Base-by-base conservation (phyloP, 2,888 invertebrate genomes). In the Conchocele bisecta region DNA sequence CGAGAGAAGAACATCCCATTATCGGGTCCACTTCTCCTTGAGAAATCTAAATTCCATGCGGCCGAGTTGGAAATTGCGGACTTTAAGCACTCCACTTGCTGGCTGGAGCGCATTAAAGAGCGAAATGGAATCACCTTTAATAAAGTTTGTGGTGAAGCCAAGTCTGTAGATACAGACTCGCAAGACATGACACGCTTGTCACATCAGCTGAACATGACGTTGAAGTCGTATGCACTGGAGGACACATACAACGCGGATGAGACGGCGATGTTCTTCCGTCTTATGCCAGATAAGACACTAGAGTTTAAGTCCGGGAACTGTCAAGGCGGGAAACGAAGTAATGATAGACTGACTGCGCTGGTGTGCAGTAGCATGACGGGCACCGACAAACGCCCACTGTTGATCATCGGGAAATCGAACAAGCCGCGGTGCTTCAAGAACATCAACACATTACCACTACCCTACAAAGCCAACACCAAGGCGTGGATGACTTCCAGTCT, bases 401-500 rank as follows among this genome's bases (percentile, higher is more conserved):
- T 83, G 1, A 77, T 79, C 11, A 79, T 83, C 33, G 79, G 78
- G 0, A 79, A 79, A 28, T 51, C 63, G 15, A 31, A 33, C 26
- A 57, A 56, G 4, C 79, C 79, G 11, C 37, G 78, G 9, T 81
- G 83, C 56, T 77, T 83, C 31, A 74, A 66, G 22, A 71, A 80
- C 20, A 37, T 73, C 2, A 41, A 57, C 37, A 64, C 54, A 13
- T 64, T 76, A 7, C 79, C 72, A 39, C 63, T 65, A 5, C 17
- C 39, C 0, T 83, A 76, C 26, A 39, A 53, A 9, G 44, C 65
- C 6, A 79, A 75, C 46, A 74, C 66, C 37, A 83, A 81, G 56
- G 80, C 79, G 0, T 83, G 79, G 80, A 81, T 83, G 74, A 77
- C 66, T 9, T 24, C 42, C 0, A 60, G 60, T 0, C 58, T 83